Evolutionary conservation across 2,888 invertebrate species (phyloP).

Genomic region (Eurytoma adleriae): DNA sequence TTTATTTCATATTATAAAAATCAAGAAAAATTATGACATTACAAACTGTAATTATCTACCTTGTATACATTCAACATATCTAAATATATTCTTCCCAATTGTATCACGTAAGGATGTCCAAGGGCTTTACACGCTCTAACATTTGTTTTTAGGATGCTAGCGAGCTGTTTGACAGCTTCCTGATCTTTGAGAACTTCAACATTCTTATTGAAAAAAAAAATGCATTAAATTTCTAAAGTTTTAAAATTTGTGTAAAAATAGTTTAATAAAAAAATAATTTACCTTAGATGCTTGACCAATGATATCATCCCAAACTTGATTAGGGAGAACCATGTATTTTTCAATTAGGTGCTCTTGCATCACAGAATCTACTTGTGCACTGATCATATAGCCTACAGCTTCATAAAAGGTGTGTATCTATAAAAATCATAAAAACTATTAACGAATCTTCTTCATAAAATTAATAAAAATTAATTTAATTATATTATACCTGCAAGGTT

Average conservation of each 20-base stretch:
- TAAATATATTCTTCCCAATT: conserved; percentile 97
- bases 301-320: conserved; percentile 99
- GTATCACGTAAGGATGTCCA: conserved; percentile 96
- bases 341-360: conserved; percentile 97
- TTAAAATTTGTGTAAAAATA: neutral
- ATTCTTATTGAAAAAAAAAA: conserved; percentile 78
- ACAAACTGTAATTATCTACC: conserved; percentile 76
- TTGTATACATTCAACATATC: conserved; percentile 99
- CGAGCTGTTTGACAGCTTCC: conserved; percentile 97
- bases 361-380: conserved; percentile 93
- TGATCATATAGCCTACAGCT: conserved; percentile 99
- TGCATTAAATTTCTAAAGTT: neutral
- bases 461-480: neutral
- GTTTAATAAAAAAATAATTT: conserved; percentile 34
- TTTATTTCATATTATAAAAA: conserved; percentile 6
- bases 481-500: conserved; percentile 89
- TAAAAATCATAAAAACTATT: conserved; percentile 39
- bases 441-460: conserved; percentile 27
- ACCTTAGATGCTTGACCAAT: conserved; percentile 95
- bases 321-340: conserved; percentile 97
- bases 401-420: conserved; percentile 97
- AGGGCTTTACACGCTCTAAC: conserved; percentile 99
- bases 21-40: conserved; percentile 24
- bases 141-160: conserved; percentile 98
- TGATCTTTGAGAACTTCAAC: conserved; percentile 97